Evolutionary conservation across 2,888 invertebrate genomes (phyloP).

Genomic region (Liopterus haemorrhoidalis): DNA sequence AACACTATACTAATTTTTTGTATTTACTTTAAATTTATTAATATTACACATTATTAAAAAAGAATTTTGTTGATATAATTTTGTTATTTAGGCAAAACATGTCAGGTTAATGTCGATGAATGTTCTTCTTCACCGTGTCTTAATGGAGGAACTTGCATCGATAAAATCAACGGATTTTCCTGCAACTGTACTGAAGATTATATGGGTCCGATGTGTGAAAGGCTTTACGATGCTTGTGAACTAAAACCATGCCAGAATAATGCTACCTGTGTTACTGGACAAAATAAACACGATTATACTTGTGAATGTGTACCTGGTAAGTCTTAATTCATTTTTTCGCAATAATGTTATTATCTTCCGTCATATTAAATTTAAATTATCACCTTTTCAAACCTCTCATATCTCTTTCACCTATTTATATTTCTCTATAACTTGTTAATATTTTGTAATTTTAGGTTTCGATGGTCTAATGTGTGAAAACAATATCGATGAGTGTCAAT

Average conservation of each 20-base stretch:
- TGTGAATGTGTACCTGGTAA: conserved; percentile 59
- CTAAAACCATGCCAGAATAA: conserved; percentile 58
- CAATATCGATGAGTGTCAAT: conserved; percentile 62
- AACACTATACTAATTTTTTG: not conserved
- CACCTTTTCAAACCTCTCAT: not conserved
- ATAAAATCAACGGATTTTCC: conserved; percentile 48
- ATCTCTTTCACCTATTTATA: too few relatives aligned
- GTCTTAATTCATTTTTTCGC: conserved; percentile 15
- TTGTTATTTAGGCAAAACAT: conserved; percentile 47
- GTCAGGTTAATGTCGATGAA: conserved; percentile 50
- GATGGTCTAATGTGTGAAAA: conserved; percentile 60
- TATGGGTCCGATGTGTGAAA: conserved; percentile 54
- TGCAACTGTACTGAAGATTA: conserved; percentile 56
- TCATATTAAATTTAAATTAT: conserved; percentile 7
- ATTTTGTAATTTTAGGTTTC: conserved; percentile 46
- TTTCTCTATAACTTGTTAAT: conserved; percentile 26
- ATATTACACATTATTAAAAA: too few relatives aligned
- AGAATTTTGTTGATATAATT: conserved; percentile 6
- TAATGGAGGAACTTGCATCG: conserved; percentile 52
- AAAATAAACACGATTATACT: conserved; percentile 48
- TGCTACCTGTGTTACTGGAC: conserved; percentile 52
- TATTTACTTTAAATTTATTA: conserved; percentile 9
- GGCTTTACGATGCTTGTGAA: conserved; percentile 53
- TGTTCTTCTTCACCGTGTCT: conserved; percentile 50
- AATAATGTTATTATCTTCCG: conserved; percentile 9